These are phyloP conservation scores for Adelognathus sp. DNA, from an alignment of 2,888 invertebrate genomes.

Conservation along the genomic window DNA sequence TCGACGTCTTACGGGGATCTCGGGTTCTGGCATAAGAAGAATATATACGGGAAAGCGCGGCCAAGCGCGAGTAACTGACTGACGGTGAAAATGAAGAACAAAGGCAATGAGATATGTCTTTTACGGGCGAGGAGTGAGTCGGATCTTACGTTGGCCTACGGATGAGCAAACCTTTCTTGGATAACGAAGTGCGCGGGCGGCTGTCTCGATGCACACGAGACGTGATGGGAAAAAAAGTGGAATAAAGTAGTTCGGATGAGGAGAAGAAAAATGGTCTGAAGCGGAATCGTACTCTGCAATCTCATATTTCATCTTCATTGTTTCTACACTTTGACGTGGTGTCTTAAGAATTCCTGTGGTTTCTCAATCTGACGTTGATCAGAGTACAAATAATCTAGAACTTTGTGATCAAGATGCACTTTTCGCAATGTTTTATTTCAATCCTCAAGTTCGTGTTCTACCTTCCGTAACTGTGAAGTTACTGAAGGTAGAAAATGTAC, in stretches of 20 bases:
- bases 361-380: neutral
- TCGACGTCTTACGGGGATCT: neutral
- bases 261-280: neutral
- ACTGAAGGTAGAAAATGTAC: no score
- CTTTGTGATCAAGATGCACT: no score
- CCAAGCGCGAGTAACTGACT: neutral
- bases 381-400: neutral
- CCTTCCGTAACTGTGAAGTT: no score
- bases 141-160: neutral
- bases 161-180: neutral
- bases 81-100: slow-evolving; percentile 12
- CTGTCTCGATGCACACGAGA: neutral
- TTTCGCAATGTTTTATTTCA: neutral
- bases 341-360: neutral
- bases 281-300: neutral
- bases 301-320: neutral
- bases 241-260: neutral
- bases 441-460: no score
- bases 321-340: neutral
- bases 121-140: neutral
- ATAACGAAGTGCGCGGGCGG: slow-evolving; percentile 13
- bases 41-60: neutral
- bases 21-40: neutral
- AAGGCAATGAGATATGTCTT: slow-evolving; percentile 25
- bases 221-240: neutral